Percentiles rank a stretch among this genome's conserved stretches.
Evolutionary conservation across 2,113 vertebrate species (phyloP).

Genomic region (Chinchilla lanigera): DNA sequence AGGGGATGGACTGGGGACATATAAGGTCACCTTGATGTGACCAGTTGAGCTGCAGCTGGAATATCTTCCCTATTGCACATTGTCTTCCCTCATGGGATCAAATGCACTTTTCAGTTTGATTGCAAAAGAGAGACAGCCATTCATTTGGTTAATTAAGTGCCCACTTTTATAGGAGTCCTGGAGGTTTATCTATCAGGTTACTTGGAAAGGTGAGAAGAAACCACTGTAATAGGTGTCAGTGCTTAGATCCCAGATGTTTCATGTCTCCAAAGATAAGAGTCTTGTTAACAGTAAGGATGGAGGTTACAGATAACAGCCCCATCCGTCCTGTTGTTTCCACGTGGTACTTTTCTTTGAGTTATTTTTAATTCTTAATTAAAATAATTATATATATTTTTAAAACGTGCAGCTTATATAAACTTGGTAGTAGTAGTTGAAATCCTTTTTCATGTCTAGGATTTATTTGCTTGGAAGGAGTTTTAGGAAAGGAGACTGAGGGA

Average conservation of each 20-base stretch:
- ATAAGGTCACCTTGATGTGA: neutral
- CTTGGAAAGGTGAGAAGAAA: conserved; percentile 65
- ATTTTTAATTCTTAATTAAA: neutral
- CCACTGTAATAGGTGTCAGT: conserved; percentile 56
- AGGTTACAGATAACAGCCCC: neutral
- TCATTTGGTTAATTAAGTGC: conserved; percentile 67
- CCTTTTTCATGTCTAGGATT: neutral
- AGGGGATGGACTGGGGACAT: neutral
- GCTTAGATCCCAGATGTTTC: conserved; percentile 55
- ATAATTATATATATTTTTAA: neutral
- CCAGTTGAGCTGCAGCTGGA: neutral
- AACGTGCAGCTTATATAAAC: neutral
- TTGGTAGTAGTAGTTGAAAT: neutral
- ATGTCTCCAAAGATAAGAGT: conserved; percentile 51
- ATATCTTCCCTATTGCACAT: neutral
- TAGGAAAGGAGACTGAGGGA: neutral
- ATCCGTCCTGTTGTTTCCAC: neutral
- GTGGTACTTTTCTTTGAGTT: neutral
- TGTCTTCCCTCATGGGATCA: neutral
- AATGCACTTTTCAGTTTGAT: conserved; percentile 28
- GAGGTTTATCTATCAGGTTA: conserved; percentile 58
- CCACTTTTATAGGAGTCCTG: conserved; percentile 50
- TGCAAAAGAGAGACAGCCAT: conserved; percentile 40
- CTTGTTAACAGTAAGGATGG: conserved; percentile 45
- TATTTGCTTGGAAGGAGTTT: conserved; percentile 5